Evolutionary conservation across 2,797 vertebrate genomes (phyloP).

Genomic region (Rhabdomys pumilio): DNA sequence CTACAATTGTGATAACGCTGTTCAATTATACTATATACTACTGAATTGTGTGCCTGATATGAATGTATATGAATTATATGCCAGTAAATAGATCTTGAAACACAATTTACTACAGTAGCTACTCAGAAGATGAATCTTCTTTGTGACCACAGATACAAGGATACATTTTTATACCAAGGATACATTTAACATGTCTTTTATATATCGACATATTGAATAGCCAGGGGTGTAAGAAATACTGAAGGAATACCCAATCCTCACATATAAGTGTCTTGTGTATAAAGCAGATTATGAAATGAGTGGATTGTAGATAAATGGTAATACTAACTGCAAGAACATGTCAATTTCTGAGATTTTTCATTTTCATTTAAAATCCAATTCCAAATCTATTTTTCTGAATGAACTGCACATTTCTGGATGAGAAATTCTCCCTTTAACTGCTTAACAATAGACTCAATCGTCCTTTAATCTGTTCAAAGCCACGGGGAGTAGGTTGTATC

Average conservation of each 20-base stretch:
- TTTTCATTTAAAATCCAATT: constrained; percentile 15
- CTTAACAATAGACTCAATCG: not conserved
- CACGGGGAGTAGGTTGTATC: not conserved
- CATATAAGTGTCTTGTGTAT: not conserved
- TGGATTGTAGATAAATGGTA: not conserved
- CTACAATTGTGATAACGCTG: not conserved
- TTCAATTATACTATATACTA: not conserved
- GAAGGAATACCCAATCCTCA: not conserved
- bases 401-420: not conserved
- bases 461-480: not conserved
- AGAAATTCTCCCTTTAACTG: not conserved
- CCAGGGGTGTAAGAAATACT: constrained; percentile 8
- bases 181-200: not conserved
- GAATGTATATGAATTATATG: not conserved
- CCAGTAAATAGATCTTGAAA: not conserved
- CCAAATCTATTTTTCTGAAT: constrained; percentile 13
- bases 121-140: not conserved
- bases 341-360: not conserved
- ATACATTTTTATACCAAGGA: not conserved
- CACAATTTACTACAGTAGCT: not conserved
- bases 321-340: constrained; percentile 7
- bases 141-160: not conserved
- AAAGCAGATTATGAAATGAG: not conserved
- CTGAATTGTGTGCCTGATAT: not conserved
- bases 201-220: not conserved